Conservation (phyloP, 2,888 invertebrate species). For the Ecdyonurus torrentis region DNA sequence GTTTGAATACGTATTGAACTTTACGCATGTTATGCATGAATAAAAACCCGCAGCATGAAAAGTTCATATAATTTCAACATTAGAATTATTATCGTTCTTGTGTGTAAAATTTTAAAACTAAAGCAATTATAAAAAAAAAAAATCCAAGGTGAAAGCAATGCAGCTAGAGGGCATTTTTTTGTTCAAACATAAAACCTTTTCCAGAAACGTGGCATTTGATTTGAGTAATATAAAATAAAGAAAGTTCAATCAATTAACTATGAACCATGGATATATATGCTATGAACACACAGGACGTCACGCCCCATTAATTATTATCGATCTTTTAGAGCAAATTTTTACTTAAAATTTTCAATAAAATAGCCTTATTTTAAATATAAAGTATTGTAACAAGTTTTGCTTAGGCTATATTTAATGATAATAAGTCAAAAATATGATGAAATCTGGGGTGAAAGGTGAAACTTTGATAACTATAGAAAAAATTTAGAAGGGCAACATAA, state of each 20-base stretch:
- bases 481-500: background rate
- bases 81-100: no score
- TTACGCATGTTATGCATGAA: no score
- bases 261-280: background rate
- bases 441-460: background rate
- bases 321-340: background rate
- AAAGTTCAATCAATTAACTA: background rate
- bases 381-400: background rate
- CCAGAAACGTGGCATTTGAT: no score
- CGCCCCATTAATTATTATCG: background rate
- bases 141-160: background rate
- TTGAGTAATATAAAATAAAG: no score
- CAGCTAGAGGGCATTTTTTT: background rate
- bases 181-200: no score
- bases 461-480: background rate
- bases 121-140: no score
- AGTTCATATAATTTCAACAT: no score
- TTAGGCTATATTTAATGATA: background rate
- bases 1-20: no score
- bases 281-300: background rate
- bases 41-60: no score
- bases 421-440: background rate
- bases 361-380: background rate
- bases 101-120: no score
- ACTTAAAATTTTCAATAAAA: no score